These are phyloP conservation scores for Mylabris phalerata DNA, from an alignment of 1,140 invertebrate genomes.

Conservation along the genomic window DNA sequence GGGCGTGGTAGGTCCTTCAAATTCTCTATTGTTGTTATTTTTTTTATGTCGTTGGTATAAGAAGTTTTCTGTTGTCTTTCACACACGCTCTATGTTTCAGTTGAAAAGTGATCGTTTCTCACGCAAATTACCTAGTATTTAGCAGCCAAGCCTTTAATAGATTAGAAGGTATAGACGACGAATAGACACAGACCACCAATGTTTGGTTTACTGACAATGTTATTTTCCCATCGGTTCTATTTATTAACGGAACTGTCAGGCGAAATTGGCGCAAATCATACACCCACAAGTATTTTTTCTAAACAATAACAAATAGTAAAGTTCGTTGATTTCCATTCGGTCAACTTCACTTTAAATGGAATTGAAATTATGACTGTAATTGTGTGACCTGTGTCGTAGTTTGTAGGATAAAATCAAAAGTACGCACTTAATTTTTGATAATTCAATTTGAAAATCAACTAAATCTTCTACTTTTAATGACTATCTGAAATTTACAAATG, in stretches of 20 bases:
- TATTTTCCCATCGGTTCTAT: slow-evolving; percentile 11
- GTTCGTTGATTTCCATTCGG: background rate
- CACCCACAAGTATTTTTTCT: no score
- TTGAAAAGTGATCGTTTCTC: slow-evolving; percentile 18
- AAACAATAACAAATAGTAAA: no score
- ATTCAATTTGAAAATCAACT: no score
- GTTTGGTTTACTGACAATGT: slow-evolving; percentile 15
- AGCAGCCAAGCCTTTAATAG: slow-evolving; percentile 20
- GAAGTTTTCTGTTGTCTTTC: background rate
- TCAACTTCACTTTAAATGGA: background rate
- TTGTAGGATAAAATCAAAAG: background rate
- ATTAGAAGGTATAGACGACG: slow-evolving; percentile 7
- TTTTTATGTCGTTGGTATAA: no score
- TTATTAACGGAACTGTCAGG: background rate
- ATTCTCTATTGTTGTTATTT: no score
- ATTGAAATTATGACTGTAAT: background rate
- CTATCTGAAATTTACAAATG: no score
- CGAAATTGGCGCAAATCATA: no score
- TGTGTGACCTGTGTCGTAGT: background rate
- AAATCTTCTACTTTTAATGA: no score
- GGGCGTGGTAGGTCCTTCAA: slow-evolving; percentile 15
- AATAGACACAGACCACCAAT: slow-evolving; percentile 14
- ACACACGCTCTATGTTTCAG: slow-evolving; percentile 6
- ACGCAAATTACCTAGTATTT: slow-evolving; percentile 25
- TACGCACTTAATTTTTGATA: no score